Base-by-base conservation (phyloP, 1,140 invertebrate genomes). In the Colletes latitarsis region DNA sequence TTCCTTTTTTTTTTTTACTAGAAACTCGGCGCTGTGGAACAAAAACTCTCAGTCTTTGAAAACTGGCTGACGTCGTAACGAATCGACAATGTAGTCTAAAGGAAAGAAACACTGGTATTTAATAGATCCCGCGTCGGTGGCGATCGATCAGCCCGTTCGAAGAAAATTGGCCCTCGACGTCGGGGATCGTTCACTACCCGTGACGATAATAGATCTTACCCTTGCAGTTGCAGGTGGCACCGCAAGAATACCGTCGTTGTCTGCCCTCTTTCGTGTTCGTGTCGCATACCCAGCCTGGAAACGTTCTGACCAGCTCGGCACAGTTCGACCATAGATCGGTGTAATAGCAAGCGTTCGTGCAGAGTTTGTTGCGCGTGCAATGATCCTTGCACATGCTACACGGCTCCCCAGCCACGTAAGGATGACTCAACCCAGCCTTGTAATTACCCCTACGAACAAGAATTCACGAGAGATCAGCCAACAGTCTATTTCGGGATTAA, bases 261-360 rank as follows among this genome's bases (percentile, higher is more conserved):
- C 91, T 89, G 4, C 95, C 95, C 80, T 95, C 92, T 15, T 93
- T 80, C 2, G 94, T 95, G 55, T 93, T 91, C 53, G 93, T 94
- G 57, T 94, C 89, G 88, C 96, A 96, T 4, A 96, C 91, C 96
- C 96, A 96, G 12, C 90, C 85, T 1, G 94, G 93, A 90, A 94
- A 95, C 17, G 94, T 94, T 58, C 89, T 88, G 67, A 94, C 91
- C 14, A 97, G 93, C 68, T 96, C 94, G 57, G 92, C 92, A 88
- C 97, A 97, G 91, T 97, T 97, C 53, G 95, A 94, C 95, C 95
- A 97, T 17, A 95, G 91, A 89, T 97, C 96, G 46, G 94, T 95
- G 72, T 94, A 94, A 12, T 94, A 94, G 90, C 97, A 97, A 0
- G 95, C 89, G 93, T 97, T 97, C 30, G 95, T 96, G 91, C 97